Percentiles rank a stretch among this genome's conserved stretches.
Evolutionary conservation across 1,140 invertebrate species (phyloP).

Genomic region (Drosophila prosaltans): DNA sequence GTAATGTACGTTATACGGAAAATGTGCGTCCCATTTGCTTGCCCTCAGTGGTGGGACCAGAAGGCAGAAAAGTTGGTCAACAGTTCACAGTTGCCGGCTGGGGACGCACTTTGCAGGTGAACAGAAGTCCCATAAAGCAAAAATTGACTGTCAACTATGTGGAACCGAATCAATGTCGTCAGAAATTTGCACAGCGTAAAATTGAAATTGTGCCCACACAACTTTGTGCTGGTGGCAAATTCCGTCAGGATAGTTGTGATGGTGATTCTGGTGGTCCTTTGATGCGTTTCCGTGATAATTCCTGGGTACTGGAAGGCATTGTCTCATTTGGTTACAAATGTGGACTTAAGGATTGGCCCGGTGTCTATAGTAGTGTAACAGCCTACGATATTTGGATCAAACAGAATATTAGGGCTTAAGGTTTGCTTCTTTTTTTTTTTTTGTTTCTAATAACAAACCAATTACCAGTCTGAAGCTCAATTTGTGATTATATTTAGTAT

Average conservation of each 20-base stretch:
- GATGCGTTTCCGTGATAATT: constrained; percentile 83
- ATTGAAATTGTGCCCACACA: constrained; percentile 77
- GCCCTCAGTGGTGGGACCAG: constrained; percentile 61
- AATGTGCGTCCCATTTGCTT: constrained; percentile 86
- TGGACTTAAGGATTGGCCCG: constrained; percentile 83
- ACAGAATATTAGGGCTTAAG: constrained; percentile 60
- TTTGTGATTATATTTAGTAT: constrained; percentile 56
- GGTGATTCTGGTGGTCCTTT: constrained; percentile 89
- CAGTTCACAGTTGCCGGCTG: constrained; percentile 87
- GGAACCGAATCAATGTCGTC: constrained; percentile 50
- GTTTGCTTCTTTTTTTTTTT: no score
- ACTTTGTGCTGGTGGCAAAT: constrained; percentile 86
- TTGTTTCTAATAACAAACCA: no score
- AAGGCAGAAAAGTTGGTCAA: constrained; percentile 44
- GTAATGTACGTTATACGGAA: constrained; percentile 82
- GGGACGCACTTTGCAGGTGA: constrained; percentile 84
- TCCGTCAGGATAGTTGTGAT: constrained; percentile 86
- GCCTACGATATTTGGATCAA: constrained; percentile 84
- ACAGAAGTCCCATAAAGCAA: constrained; percentile 61
- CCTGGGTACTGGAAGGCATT: constrained; percentile 85
- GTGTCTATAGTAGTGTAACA: constrained; percentile 84
- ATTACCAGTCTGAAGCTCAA: constrained; percentile 31
- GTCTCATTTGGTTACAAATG: constrained; percentile 85
- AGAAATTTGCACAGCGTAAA: constrained; percentile 56
- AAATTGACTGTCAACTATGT: constrained; percentile 55